Evolutionary conservation across 2,113 vertebrate species (phyloP).

Genomic region (Castor canadensis): DNA sequence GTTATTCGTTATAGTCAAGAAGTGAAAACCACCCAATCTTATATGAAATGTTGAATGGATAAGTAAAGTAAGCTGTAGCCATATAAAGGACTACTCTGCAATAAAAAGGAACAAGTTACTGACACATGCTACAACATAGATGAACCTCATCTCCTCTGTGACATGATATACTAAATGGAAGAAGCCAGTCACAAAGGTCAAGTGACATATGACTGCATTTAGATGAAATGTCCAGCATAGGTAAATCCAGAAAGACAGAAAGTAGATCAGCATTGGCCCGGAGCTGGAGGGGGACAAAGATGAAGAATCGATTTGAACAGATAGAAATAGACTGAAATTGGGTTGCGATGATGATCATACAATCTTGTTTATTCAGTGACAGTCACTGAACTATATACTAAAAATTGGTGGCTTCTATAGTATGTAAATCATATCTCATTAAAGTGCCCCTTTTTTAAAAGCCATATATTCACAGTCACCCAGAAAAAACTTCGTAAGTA

Average conservation of each 20-base stretch:
- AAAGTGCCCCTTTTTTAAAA: neutral
- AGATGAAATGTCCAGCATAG: neutral
- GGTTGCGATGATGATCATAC: neutral
- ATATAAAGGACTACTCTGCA: neutral
- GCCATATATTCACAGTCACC: neutral
- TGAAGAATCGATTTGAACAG: neutral
- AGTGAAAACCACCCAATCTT: neutral
- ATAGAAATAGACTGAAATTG: neutral
- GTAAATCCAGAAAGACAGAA: neutral
- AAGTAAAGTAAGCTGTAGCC: neutral
- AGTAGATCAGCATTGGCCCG: neutral
- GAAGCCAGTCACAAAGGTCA: neutral
- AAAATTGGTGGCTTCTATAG: neutral
- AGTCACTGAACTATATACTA: neutral
- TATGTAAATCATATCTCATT: neutral
- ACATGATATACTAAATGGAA: neutral
- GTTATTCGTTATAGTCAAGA: neutral
- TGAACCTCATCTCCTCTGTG: neutral
- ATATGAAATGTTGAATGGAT: neutral
- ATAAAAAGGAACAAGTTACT: neutral
- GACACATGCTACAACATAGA: neutral
- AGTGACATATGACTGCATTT: neutral
- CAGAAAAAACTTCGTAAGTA: conserved; percentile 24
- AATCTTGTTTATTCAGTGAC: neutral
- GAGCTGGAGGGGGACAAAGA: neutral